Evolutionary conservation across 2,888 invertebrate genomes (phyloP).

Genomic region (Polylopha cassiicola): DNA sequence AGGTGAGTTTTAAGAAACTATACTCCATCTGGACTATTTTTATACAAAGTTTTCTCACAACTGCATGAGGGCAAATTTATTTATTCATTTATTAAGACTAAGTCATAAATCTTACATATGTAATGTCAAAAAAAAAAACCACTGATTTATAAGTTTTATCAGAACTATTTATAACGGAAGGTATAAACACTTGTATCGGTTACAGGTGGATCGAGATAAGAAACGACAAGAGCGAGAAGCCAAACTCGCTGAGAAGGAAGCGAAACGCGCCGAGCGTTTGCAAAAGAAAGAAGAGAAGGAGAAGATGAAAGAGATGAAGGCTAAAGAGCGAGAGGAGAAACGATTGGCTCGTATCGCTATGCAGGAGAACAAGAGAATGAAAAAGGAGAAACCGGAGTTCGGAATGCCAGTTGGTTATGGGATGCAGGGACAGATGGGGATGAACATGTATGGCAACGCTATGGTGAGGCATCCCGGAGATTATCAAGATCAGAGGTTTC

Average conservation of each 20-base stretch:
- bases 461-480: slow-evolving; percentile 29
- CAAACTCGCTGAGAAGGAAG: slow-evolving; percentile 69
- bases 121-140: too few relatives aligned
- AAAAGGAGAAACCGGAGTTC: slow-evolving; percentile 52
- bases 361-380: slow-evolving; percentile 62
- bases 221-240: slow-evolving; percentile 74
- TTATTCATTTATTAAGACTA: too few relatives aligned
- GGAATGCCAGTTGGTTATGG: slow-evolving; percentile 35
- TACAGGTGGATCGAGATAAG: slow-evolving; percentile 72
- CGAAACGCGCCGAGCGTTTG: slow-evolving; percentile 61
- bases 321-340: slow-evolving; percentile 71
- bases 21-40: too few relatives aligned
- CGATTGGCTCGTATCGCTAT: slow-evolving; percentile 56
- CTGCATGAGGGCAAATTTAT: too few relatives aligned
- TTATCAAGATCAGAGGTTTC: slow-evolving; percentile 45
- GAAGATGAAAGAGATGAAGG: slow-evolving; percentile 63
- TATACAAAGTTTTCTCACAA: too few relatives aligned
- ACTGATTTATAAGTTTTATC: too few relatives aligned
- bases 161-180: too few relatives aligned
- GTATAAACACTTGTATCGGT: too few relatives aligned
- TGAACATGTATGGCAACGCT: slow-evolving; percentile 28
- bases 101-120: too few relatives aligned
- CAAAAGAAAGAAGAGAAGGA: slow-evolving; percentile 72
- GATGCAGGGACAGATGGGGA: slow-evolving; percentile 26
- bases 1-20: slow-evolving; percentile 41